These are phyloP conservation scores for Drosophila tanythrix DNA, from an alignment of 2,888 invertebrate genomes.

Conservation along the genomic window DNA sequence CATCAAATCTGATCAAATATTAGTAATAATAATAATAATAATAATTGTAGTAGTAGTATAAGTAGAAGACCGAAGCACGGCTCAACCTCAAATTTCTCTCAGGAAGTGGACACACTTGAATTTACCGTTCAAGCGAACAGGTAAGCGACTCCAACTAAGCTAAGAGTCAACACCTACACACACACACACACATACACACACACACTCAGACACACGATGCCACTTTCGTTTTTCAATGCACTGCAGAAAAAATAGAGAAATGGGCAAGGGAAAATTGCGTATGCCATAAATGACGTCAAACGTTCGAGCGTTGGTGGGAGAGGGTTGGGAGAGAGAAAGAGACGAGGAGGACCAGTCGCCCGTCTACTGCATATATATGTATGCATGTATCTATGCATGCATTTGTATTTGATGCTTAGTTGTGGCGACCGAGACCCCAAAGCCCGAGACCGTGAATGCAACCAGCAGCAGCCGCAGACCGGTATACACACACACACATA, in stretches of 20 bases:
- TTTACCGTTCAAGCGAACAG: slow-evolving; percentile 30
- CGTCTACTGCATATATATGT: background rate
- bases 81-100: slow-evolving; percentile 18
- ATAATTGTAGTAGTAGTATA: slow-evolving; percentile 16
- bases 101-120: slow-evolving; percentile 20
- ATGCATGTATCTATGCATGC: background rate
- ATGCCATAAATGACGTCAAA: slow-evolving; percentile 5
- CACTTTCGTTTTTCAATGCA: background rate
- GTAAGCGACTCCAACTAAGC: slow-evolving; percentile 38
- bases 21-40: background rate
- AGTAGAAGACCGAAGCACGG: slow-evolving; percentile 5
- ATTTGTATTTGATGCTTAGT: slow-evolving; percentile 1
- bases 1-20: background rate
- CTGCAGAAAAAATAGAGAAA: slow-evolving; percentile 1
- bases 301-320: background rate
- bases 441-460: slow-evolving; percentile 7
- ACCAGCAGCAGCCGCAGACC: slow-evolving; percentile 12
- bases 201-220: background rate
- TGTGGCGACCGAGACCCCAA: slow-evolving; percentile 12
- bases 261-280: background rate
- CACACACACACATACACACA: background rate
- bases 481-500: slow-evolving; percentile 7
- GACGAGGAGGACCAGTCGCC: background rate
- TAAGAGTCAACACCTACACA: slow-evolving; percentile 2
- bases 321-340: background rate